Base-by-base conservation (phyloP, 2,113 vertebrate species). In the Eclectus roratus region DNA sequence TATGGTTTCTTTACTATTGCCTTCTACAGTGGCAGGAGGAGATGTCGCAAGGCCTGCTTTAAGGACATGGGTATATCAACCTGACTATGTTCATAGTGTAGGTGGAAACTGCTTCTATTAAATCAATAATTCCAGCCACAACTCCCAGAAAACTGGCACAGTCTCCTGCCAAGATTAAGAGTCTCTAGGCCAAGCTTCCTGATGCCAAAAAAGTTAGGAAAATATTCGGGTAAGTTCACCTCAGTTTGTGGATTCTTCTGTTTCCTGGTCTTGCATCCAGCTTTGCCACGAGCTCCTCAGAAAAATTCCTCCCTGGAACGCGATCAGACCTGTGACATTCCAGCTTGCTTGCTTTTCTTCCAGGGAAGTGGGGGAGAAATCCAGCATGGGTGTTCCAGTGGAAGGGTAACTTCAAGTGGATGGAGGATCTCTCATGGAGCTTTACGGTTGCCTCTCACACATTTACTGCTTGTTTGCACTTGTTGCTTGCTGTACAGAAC, bases 121-220 rank as follows among this genome's bases (percentile, higher is more conserved):
- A 88, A 47, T 91, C 77, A 63, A 70, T 82, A 56, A 96, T 95
- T 95, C 93, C 88, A 94, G 46, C 68, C 79, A 70, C 88, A 89
- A n/a, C 43, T 94, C 81, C 44, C 58, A 65, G 58, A 85, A 87
- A 95, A 53, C 27, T 81, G 89, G 80, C 65, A 29, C 33, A 53
- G 21, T 7, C 60, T 86, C 15, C 68, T 73, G 91, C 94, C 95
- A 97, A 87, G 31, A 21, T n/a, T 41, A 93, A 85, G 55, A 88
- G 41, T 83, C 65, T 92, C 50, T 24, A 29, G 63, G 91, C 89
- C 73, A 72, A 81, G 66, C 21, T 65, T 85, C 84, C 72, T 8
- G 2, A 28, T 69, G 87, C 77, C 95, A 91, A 25, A 66, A 44
- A 53, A 44, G 18, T 65, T 56, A 81, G 70, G 87, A 85, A 94